These are phyloP conservation scores for Mustelus asterias DNA, from an alignment of 2,113 vertebrate genomes.

Conservation along the genomic window DNA sequence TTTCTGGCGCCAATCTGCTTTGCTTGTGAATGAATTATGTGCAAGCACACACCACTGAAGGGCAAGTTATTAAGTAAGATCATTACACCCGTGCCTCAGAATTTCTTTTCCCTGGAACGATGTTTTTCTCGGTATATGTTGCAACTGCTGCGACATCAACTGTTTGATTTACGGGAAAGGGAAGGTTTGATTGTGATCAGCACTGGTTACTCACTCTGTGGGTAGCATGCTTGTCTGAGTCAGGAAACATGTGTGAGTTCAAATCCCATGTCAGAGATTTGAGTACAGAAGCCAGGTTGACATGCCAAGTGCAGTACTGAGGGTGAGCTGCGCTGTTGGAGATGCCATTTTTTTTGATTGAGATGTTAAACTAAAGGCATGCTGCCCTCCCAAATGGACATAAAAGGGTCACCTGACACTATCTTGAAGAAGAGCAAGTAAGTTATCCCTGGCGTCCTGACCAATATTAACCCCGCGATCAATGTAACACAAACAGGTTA, in stretches of 20 bases:
- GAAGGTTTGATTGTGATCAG: not conserved
- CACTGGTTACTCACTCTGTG: not conserved
- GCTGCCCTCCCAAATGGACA: not conserved
- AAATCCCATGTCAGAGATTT: not conserved
- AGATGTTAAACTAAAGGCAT: not conserved
- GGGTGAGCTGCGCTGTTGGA: not conserved
- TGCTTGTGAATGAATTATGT: conserved; percentile 10
- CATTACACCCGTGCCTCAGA: not conserved
- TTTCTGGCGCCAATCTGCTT: not conserved
- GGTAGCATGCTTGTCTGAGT: not conserved
- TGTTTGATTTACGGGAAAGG: not conserved
- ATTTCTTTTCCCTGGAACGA: not conserved
- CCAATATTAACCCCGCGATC: not conserved
- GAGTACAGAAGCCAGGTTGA: not conserved
- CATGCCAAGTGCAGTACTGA: not conserved
- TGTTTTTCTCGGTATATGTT: not conserved
- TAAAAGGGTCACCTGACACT: not conserved
- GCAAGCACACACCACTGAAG: no score
- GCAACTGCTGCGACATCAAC: not conserved
- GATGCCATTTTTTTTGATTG: not conserved
- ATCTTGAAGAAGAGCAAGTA: not conserved
- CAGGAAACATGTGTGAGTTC: not conserved
- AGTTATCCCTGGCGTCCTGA: not conserved
- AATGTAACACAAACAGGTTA: not conserved
- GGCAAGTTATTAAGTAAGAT: not conserved